phyloP scores from a whole-genome alignment of 2,888 invertebrate species.

The Escarpia spicata region DNA sequence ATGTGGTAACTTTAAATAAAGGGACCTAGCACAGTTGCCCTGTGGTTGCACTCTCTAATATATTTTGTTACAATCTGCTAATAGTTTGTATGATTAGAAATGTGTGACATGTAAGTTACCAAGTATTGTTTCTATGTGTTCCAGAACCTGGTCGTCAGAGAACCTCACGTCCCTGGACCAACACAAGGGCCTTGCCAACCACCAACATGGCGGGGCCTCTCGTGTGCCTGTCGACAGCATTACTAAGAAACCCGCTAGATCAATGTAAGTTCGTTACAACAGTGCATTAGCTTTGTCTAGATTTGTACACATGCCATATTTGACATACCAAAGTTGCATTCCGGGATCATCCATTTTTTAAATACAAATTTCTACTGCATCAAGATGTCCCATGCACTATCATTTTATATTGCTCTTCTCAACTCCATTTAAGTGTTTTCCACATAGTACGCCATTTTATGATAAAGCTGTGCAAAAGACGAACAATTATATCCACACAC shows the following conservation, averaged over 20 bases:
- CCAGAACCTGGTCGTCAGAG: slow-evolving; percentile 9
- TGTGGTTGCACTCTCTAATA: neutral
- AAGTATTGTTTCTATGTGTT: neutral
- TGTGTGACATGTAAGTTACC: neutral
- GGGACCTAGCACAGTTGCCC: neutral
- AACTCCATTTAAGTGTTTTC: no score
- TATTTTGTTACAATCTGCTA: neutral
- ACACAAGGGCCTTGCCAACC: neutral
- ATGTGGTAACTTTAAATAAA: no score
- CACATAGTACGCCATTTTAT: no score
- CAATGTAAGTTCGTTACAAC: neutral
- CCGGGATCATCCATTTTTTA: no score
- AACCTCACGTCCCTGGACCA: neutral
- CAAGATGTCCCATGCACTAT: no score
- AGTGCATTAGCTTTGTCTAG: neutral
- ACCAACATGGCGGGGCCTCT: neutral
- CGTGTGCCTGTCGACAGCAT: neutral
- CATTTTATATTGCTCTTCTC: no score
- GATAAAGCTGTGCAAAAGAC: no score
- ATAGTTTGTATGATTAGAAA: neutral
- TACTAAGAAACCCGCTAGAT: neutral
- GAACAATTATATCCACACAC: no score
- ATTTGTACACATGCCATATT: no score
- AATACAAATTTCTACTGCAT: no score
- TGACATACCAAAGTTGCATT: no score